phyloP scores from a whole-genome alignment of 92 coral and sea anemone genomes.

The Phenganax subtilis region DNA sequence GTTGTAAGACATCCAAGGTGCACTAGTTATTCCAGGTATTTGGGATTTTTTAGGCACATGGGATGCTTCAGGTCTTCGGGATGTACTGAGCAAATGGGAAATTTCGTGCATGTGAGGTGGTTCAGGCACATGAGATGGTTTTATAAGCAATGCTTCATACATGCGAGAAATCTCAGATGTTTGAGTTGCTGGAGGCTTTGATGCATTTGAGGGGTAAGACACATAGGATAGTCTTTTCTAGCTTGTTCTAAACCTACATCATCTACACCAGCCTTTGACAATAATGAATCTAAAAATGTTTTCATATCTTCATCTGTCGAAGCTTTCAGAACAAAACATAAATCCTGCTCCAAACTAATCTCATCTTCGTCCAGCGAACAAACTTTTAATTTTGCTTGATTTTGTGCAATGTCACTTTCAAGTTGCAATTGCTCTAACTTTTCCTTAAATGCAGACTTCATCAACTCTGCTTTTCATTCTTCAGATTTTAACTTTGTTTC shows the following conservation, averaged over 20 bases:
- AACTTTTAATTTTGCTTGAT: constrained; percentile 7
- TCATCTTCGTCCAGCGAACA: not conserved
- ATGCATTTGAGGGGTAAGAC: not conserved
- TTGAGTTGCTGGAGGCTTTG: not conserved
- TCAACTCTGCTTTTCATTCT: constrained; percentile 3
- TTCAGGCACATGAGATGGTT: too few relatives aligned
- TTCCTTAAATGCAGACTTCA: not conserved
- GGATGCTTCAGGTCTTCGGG: constrained; percentile 41
- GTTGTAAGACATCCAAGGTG: not conserved
- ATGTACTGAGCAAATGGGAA: constrained; percentile 11
- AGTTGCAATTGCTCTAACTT: not conserved
- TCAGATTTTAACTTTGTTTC: constrained; percentile 32
- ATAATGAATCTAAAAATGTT: not conserved
- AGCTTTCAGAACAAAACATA: not conserved
- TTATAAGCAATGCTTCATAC: too few relatives aligned
- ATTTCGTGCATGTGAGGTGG: too few relatives aligned
- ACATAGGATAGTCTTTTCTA: not conserved
- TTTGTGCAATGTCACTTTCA: constrained; percentile 23
- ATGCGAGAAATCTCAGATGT: not conserved
- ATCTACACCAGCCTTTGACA: not conserved
- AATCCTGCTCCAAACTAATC: constrained; percentile 4
- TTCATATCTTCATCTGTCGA: constrained; percentile 12
- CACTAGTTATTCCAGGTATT: too few relatives aligned
- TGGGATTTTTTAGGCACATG: constrained; percentile 14
- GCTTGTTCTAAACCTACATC: not conserved